Evolutionary conservation across 1,140 invertebrate genomes (phyloP).

Genomic region (Mamestra configurata): DNA sequence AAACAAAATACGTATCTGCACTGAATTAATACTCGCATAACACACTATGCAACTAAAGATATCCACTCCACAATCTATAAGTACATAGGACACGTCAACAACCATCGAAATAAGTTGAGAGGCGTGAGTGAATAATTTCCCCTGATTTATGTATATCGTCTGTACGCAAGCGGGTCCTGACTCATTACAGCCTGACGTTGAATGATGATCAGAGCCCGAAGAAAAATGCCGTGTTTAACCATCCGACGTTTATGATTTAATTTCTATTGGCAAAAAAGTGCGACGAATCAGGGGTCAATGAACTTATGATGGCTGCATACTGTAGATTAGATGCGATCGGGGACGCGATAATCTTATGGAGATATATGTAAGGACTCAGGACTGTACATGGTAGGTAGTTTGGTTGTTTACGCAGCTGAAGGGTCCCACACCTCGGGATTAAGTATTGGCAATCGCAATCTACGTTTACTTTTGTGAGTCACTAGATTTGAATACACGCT

Average conservation of each 20-base stretch:
- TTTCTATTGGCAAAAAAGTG: constrained; percentile 69
- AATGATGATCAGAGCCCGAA: constrained; percentile 74
- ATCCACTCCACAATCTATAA: background rate
- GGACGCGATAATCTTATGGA: constrained; percentile 12
- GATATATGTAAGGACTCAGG: constrained; percentile 23
- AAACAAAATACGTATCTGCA: background rate
- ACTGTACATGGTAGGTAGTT: background rate
- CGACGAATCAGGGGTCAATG: constrained; percentile 62
- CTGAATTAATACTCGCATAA: background rate
- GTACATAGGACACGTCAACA: constrained; percentile 38
- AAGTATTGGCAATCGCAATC: background rate
- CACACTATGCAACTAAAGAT: background rate
- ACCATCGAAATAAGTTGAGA: constrained; percentile 62
- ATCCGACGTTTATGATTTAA: constrained; percentile 76
- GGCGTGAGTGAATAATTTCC: constrained; percentile 79
- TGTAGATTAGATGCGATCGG: constrained; percentile 5
- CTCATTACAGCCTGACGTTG: constrained; percentile 83
- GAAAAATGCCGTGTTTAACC: constrained; percentile 77
- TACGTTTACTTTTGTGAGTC: background rate
- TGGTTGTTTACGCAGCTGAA: constrained; percentile 19
- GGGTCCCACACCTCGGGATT: background rate
- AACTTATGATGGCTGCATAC: constrained; percentile 49
- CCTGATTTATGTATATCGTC: constrained; percentile 79
- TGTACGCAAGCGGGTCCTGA: constrained; percentile 72
- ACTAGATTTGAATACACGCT: background rate